Evolutionary conservation across 2,888 invertebrate species (phyloP).

Genomic region (Antheraea assamensis): DNA sequence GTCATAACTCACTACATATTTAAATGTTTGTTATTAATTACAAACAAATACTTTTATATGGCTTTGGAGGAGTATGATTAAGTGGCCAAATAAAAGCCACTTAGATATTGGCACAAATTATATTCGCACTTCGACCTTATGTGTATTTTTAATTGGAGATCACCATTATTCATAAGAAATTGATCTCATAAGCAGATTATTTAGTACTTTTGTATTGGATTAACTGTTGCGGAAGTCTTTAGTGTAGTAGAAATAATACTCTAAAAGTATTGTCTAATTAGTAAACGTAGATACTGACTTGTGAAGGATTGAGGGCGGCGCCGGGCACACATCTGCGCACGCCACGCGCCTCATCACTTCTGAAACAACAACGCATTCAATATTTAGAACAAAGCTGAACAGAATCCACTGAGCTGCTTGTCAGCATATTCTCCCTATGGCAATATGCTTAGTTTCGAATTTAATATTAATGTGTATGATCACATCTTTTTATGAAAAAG

Average conservation of each 20-base stretch:
- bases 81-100: too few relatives aligned
- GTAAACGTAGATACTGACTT: constrained; percentile 1
- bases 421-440: neutral
- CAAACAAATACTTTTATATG: too few relatives aligned
- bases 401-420: neutral
- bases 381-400: neutral
- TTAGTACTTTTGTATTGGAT: neutral
- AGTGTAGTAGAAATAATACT: too few relatives aligned
- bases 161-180: neutral
- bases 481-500: neutral
- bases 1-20: too few relatives aligned
- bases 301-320: constrained; percentile 48
- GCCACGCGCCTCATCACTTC: constrained; percentile 80
- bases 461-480: neutral
- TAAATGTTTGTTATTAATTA: too few relatives aligned
- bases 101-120: too few relatives aligned
- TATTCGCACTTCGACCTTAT: neutral
- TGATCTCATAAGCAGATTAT: neutral
- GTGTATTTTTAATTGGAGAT: neutral
- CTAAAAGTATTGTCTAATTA: neutral
- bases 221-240: neutral
- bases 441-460: neutral
- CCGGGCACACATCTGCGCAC: constrained; percentile 73
- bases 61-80: neutral
- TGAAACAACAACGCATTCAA: constrained; percentile 54